Evolutionary conservation across 2,797 vertebrate species (phyloP).

Genomic region (Rhynchonycteris naso): DNA sequence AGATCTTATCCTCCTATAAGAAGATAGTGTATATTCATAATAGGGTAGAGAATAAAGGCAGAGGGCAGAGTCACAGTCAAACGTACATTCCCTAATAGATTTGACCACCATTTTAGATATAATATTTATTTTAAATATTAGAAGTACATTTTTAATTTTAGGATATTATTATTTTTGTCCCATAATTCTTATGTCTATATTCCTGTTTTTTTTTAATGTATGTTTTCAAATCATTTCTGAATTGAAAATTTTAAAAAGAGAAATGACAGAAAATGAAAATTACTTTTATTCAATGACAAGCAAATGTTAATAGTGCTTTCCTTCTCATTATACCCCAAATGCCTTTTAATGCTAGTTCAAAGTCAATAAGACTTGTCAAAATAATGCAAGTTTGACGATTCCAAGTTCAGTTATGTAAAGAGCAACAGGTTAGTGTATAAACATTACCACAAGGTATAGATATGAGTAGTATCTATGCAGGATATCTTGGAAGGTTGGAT

Average conservation of each 20-base stretch:
- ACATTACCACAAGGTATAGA: conserved; percentile 52
- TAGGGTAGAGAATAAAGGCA: accelerated
- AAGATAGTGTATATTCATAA: neutral
- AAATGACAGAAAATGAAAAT: neutral
- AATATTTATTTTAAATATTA: neutral
- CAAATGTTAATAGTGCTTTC: neutral
- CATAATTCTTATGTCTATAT: conserved; percentile 18
- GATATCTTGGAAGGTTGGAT: conserved; percentile 61
- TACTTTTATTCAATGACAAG: neutral
- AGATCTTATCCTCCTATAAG: neutral
- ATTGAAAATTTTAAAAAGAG: neutral
- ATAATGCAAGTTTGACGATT: neutral
- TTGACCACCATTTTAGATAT: neutral
- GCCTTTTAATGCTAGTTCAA: neutral
- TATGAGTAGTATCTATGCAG: conserved; percentile 61
- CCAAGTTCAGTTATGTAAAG: neutral
- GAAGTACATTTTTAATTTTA: neutral
- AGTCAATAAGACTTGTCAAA: neutral
- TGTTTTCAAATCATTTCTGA: neutral
- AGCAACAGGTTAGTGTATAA: conserved; percentile 76
- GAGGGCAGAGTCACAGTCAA: neutral
- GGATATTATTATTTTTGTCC: neutral
- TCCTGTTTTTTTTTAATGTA: neutral
- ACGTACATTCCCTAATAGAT: neutral
- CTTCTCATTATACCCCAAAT: neutral